Conservation (phyloP, 2,888 invertebrate species). For the Rugalucina vietnamica region DNA sequence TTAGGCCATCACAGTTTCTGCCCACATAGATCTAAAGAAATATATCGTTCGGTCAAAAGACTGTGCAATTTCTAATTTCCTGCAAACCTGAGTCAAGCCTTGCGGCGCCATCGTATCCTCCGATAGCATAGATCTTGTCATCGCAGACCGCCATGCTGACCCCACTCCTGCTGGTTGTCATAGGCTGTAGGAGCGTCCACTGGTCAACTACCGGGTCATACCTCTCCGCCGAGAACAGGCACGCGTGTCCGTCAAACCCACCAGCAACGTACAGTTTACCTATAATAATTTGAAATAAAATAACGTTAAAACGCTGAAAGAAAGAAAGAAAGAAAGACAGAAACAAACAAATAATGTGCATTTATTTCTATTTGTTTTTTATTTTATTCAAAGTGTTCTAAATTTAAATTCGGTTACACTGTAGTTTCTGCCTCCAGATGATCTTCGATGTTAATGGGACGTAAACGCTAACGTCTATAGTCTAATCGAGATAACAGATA, state of each 20-base stretch:
- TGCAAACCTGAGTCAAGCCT: slow-evolving; percentile 85
- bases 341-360: not conserved
- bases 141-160: slow-evolving; percentile 89
- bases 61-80: no score
- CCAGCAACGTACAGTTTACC: slow-evolving; percentile 91
- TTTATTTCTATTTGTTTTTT: no score
- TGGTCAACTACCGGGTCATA: slow-evolving; percentile 89
- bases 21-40: no score
- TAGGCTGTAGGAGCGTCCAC: slow-evolving; percentile 89
- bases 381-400: no score
- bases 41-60: no score
- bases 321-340: not conserved
- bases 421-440: no score
- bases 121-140: slow-evolving; percentile 90
- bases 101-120: slow-evolving; percentile 91
- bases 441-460: no score
- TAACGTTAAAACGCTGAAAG: not conserved
- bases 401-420: no score
- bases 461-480: no score
- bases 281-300: slow-evolving; percentile 31
- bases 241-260: slow-evolving; percentile 92
- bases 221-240: slow-evolving; percentile 90
- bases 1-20: no score
- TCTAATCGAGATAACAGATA: no score
- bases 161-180: slow-evolving; percentile 91